Evolutionary conservation across 2,113 vertebrate genomes (phyloP).

Genomic region (Erythrolamprus reginae): DNA sequence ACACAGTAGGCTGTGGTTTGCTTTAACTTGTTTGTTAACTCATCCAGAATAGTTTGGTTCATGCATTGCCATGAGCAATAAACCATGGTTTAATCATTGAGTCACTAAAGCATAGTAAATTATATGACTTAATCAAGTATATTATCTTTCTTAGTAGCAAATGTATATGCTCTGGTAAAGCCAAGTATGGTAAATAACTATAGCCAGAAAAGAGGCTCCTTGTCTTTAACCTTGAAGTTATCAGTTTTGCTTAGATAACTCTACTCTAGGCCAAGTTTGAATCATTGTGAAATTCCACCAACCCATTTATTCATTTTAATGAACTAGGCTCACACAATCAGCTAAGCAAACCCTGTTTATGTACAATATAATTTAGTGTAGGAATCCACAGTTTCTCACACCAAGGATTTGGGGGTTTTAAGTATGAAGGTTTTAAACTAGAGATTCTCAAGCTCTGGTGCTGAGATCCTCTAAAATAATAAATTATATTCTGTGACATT

Average conservation of each 20-base stretch:
- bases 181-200: background rate
- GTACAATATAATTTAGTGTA: background rate
- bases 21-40: background rate
- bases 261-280: background rate
- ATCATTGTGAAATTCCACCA: background rate
- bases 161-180: background rate
- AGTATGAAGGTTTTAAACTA: background rate
- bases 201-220: background rate
- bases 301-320: background rate
- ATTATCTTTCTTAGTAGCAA: background rate
- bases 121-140: background rate
- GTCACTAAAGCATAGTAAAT: background rate
- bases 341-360: background rate
- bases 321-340: background rate
- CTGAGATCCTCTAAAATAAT: background rate
- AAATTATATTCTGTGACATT: background rate
- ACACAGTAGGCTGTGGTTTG: background rate
- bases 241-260: background rate
- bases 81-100: background rate
- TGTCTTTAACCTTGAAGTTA: no score
- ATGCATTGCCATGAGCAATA: background rate
- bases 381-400: background rate
- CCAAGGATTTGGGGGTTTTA: background rate
- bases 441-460: background rate
- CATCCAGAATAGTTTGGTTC: background rate